Base-by-base conservation (phyloP, 2,888 invertebrate genomes). In the Nipponacmea schrenckii region DNA sequence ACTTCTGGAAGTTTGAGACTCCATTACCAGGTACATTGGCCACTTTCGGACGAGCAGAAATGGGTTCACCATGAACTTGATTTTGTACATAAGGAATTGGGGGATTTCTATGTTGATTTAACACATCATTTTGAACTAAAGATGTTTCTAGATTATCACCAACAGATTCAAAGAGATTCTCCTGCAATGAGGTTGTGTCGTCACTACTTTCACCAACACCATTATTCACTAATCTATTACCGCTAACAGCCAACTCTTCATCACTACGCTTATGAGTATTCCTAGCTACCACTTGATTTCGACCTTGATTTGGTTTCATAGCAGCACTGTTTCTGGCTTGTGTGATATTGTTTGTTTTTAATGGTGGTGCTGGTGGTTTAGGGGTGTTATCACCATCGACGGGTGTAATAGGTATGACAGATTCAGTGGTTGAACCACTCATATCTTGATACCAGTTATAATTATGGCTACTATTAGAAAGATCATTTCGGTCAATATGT, bases 301-400 rank as follows among this genome's bases (percentile, higher is more conserved):
- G 91, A 0, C 96, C 96, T 87, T 95, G 94, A 88, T 95, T 94
- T 0, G 95, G 94, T 84, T 94, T 95, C 64, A 95, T 79, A 24
- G 82, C 79, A 10, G 79, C 74, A 62, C 84, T 84, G 62, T 83
- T 82, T 69, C 79, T 80, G 20, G 82, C 82, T 56, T 81, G 73
- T 44, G 71, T 75, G 31, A 83, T 75, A 46, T 81, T 83, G 64
- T 80, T 75, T 83, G 87, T 79, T 77, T 86, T 84, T 70, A 85
- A 77, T 15, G 83, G 83, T 50, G 78, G 68, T 62, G 79, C 72
- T 39, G 39, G 39, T 39, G 39, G 39, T 39, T 39, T 39, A 39
- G 39, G 39, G 3, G 39, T 39, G 8, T 39, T 39, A 26, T 79
- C 79, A 64, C 78, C 70, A 72, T 92, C 92, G 3, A 91, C 90